Evolutionary conservation across 2,113 vertebrate genomes (phyloP).

Genomic region (Sander vitreus): DNA sequence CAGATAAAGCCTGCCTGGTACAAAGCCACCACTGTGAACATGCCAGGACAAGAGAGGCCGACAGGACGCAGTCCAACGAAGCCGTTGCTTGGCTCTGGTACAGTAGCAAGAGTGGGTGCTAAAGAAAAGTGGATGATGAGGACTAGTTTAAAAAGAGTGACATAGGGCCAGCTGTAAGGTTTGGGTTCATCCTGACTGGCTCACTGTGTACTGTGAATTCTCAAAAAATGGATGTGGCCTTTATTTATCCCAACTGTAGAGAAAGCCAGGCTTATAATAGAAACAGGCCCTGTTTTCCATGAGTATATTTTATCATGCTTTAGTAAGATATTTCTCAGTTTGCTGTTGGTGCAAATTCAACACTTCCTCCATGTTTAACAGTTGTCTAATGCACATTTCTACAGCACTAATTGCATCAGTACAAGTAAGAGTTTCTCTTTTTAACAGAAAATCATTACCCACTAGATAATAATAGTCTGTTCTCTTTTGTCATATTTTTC

Average conservation of each 20-base stretch:
- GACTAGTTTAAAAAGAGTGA: slow-evolving; percentile 23
- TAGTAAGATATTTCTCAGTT: not conserved
- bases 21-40: slow-evolving; percentile 57
- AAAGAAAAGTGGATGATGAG: slow-evolving; percentile 32
- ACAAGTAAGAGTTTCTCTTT: not conserved
- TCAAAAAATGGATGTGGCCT: not conserved
- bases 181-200: not conserved
- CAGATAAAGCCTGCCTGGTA: slow-evolving; percentile 64
- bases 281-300: not conserved
- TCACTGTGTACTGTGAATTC: not conserved
- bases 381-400: not conserved
- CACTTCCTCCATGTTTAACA: not conserved
- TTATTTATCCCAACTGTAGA: not conserved
- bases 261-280: not conserved
- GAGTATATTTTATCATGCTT: not conserved
- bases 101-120: slow-evolving; percentile 9
- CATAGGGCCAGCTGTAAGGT: not conserved
- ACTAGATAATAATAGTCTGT: too few relatives aligned
- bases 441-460: not conserved
- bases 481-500: not conserved
- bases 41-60: slow-evolving; percentile 54
- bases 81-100: slow-evolving; percentile 35
- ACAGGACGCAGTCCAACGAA: slow-evolving; percentile 35
- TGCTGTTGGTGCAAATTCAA: not conserved
- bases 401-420: not conserved